Evolutionary conservation across 2,888 invertebrate species (phyloP).

Genomic region (Lordiphosa andalusiaca): DNA sequence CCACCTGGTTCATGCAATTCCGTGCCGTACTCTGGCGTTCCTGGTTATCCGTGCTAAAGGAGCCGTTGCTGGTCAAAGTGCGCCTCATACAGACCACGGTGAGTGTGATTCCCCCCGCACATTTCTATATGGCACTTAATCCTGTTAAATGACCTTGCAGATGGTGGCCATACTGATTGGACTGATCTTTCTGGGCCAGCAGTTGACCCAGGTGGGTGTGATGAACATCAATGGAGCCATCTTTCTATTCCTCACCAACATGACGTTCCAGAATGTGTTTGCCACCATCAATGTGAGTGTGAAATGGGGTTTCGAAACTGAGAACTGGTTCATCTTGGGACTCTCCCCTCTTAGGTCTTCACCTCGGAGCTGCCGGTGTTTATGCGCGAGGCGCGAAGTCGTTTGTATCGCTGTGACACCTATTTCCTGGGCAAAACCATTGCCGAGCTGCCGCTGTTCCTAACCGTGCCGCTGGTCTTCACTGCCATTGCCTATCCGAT

Average conservation of each 20-base stretch:
- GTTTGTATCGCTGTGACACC: constrained; percentile 94
- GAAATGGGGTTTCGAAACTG: too few species aligned
- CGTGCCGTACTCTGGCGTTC: constrained; percentile 94
- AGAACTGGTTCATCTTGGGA: too few species aligned
- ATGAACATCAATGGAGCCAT: constrained; percentile 97
- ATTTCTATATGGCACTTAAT: neutral
- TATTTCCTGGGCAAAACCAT: constrained; percentile 95
- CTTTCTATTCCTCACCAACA: constrained; percentile 93
- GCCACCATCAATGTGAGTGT: constrained; percentile 93
- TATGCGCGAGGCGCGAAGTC: constrained; percentile 92
- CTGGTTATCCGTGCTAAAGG: constrained; percentile 92
- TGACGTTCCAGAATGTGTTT: constrained; percentile 97
- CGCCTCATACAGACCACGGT: constrained; percentile 93
- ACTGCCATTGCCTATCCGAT: constrained; percentile 92
- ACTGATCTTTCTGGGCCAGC: constrained; percentile 91
- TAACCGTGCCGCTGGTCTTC: constrained; percentile 90
- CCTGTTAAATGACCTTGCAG: constrained; percentile 81
- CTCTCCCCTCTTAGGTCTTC: constrained; percentile 85
- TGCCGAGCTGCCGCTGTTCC: constrained; percentile 93
- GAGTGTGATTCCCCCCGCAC: constrained; percentile 73
- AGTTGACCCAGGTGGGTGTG: constrained; percentile 91
- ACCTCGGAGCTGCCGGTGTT: constrained; percentile 94
- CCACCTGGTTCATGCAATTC: constrained; percentile 93
- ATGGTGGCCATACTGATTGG: constrained; percentile 93
- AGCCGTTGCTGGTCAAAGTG: constrained; percentile 94